Evolutionary conservation across 2,888 invertebrate species (phyloP), one percentile per base, ranked within the genome.

Genomic region (Xanthorhoe spadicearia): DNA sequence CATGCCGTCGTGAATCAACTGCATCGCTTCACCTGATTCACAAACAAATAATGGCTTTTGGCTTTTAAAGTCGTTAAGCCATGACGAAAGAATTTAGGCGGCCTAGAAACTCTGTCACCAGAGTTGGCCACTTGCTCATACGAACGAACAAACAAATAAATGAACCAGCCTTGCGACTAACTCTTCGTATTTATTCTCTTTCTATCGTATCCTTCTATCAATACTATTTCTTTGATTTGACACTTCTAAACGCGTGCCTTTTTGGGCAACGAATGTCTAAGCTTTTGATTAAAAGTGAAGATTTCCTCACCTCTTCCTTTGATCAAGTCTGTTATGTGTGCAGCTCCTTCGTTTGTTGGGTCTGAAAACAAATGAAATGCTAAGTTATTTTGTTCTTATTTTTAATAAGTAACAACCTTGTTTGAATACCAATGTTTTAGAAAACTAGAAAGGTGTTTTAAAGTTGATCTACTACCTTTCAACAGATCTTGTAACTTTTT

Each of bases 301-400:
- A 49, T 61, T 32, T 43, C 6, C 69, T 66, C 71, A 84, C 89
- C 88, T 83, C 86, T 80, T 61, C 82, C 87, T 77, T 83, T 78
- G 8, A 88, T 71, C 0, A 80, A 35, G 64, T 89, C 81, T 8
- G 86, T 66, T 48, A 90, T 70, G 73, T 88, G 71, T 1, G 85
- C 82, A 13, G 88, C 80, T 6, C 85, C 87, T 73, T 86, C 88
- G 1, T 75, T 59, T 2, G 80, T 75, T 1, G 87, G 62, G 13
- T 77, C 90, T 89, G 73, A 19, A 76, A 66, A 43, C 2, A 10
- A 43, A 43, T 32, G 2, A 10, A 43, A 43, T 32, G 32, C 5
- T 32, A 32, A 32, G 32, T 32, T 32, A 32, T 32, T 32, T 32
- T 32, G 0, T 23, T 7, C 6, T 32, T 32, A 6, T 32, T 32